Evolutionary conservation across 2,888 invertebrate species (phyloP).

Genomic region (Yponomeuta evonymella): DNA sequence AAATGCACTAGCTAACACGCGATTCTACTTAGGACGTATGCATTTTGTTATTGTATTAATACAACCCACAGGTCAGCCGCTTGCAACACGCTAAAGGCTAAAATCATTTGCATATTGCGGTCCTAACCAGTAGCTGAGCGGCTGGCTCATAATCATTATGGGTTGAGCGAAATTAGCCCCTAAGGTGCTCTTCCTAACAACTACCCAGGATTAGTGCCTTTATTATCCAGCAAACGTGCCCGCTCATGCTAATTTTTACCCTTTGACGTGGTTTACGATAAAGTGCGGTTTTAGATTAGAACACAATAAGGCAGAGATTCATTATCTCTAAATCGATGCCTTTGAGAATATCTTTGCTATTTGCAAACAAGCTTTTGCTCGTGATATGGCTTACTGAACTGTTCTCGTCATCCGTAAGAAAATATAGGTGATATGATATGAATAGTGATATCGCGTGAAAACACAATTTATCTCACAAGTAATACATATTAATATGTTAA

Average conservation of each 20-base stretch:
- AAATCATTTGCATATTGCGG: slow-evolving; percentile 71
- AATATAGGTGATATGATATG: no score
- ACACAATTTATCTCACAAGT: no score
- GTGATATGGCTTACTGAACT: no score
- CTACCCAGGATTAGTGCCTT: slow-evolving; percentile 42
- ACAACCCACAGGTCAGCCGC: slow-evolving; percentile 35
- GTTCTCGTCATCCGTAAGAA: no score
- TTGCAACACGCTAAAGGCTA: slow-evolving; percentile 55
- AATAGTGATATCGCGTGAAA: no score
- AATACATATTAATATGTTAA: no score
- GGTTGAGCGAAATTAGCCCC: slow-evolving; percentile 69
- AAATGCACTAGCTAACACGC: neutral
- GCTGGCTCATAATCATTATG: slow-evolving; percentile 66
- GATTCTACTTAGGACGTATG: slow-evolving; percentile 12
- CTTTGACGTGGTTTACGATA: slow-evolving; percentile 63
- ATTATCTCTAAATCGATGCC: neutral
- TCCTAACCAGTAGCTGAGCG: slow-evolving; percentile 41
- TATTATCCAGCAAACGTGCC: slow-evolving; percentile 67
- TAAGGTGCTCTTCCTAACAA: slow-evolving; percentile 65
- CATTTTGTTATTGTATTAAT: slow-evolving; percentile 32
- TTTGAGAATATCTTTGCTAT: slow-evolving; percentile 21
- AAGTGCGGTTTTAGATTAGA: slow-evolving; percentile 9
- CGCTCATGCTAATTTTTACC: slow-evolving; percentile 66
- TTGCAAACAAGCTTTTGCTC: no score
- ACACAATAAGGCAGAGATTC: neutral